A percentile compares a stretch with the other conserved stretches of the same genome.
Conservation (phyloP, 1,140 invertebrate genomes). For the Zaprionus ghesquierei region DNA sequence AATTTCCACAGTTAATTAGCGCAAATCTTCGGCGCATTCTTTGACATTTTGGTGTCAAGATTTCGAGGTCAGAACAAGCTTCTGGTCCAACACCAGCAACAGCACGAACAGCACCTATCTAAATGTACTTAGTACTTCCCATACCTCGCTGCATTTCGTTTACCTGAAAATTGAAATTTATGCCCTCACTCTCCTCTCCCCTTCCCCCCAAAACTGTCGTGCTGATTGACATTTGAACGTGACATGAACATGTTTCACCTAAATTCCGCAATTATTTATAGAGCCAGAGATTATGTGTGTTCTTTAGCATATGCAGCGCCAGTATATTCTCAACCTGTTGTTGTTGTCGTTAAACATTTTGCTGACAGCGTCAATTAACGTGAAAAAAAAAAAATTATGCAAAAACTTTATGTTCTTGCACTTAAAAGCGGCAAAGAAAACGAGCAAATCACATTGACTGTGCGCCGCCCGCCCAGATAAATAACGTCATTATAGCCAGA, state of each 20-base stretch:
- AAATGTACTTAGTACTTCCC: constrained; percentile 6
- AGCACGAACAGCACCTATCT: constrained; percentile 30
- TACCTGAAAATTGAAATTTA: constrained; percentile 48
- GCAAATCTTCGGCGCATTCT: constrained; percentile 37
- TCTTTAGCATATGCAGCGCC: constrained; percentile 30
- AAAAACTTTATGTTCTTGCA: constrained; percentile 43
- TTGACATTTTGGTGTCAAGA: constrained; percentile 64
- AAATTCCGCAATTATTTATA: constrained; percentile 76
- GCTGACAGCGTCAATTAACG: constrained; percentile 74
- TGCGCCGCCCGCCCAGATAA: constrained; percentile 6
- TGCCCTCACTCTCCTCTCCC: neutral
- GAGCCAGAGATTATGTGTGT: constrained; percentile 55
- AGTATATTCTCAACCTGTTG: constrained; percentile 10
- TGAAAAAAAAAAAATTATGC: constrained; percentile 41
- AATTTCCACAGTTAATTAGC: constrained; percentile 53
- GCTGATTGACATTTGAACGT: constrained; percentile 77
- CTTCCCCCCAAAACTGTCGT: neutral
- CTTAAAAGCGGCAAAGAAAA: constrained; percentile 9
- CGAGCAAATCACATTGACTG: constrained; percentile 2
- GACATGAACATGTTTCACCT: constrained; percentile 78
- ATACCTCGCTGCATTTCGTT: neutral
- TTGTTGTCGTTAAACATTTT: constrained; percentile 45
- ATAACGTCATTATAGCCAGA: constrained; percentile 26
- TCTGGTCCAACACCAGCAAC: constrained; percentile 1
- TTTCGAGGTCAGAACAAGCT: constrained; percentile 38